Percentiles rank a stretch among this genome's conserved stretches.
phyloP scores from a whole-genome alignment of 2,113 vertebrate species.

The Tragelaphus strepsiceros region DNA sequence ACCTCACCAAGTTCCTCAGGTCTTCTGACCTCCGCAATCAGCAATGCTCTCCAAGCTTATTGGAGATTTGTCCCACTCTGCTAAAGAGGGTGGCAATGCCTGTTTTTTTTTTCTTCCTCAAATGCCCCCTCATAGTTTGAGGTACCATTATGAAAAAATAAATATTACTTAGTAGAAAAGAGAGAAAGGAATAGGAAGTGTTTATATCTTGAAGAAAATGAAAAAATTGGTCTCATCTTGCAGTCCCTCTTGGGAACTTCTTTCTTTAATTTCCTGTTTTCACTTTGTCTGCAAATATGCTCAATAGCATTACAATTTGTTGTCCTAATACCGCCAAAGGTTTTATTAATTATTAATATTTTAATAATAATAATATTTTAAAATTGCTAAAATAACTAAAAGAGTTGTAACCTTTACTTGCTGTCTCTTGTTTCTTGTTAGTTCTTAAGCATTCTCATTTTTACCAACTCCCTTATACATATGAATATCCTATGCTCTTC shows the following conservation, averaged over 20 bases:
- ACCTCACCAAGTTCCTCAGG: not conserved
- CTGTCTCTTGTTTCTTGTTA: not conserved
- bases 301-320: not conserved
- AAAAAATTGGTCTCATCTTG: not conserved
- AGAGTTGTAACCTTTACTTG: not conserved
- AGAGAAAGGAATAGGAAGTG: not conserved
- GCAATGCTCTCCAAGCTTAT: not conserved
- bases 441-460: not conserved
- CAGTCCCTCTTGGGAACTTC: not conserved
- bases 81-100: not conserved
- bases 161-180: not conserved
- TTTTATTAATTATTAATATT: not conserved
- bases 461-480: not conserved
- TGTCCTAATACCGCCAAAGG: not conserved
- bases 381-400: not conserved
- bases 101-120: not conserved
- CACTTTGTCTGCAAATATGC: not conserved
- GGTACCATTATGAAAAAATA: not conserved
- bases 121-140: not conserved
- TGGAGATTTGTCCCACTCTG: too few species aligned
- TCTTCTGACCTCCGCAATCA: not conserved
- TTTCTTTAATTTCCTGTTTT: not conserved
- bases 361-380: not conserved
- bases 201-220: not conserved
- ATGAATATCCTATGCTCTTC: not conserved